Evolutionary conservation across 2,888 invertebrate genomes (phyloP), one percentile per base, ranked within the genome.

Genomic region (Macropis europaea): DNA sequence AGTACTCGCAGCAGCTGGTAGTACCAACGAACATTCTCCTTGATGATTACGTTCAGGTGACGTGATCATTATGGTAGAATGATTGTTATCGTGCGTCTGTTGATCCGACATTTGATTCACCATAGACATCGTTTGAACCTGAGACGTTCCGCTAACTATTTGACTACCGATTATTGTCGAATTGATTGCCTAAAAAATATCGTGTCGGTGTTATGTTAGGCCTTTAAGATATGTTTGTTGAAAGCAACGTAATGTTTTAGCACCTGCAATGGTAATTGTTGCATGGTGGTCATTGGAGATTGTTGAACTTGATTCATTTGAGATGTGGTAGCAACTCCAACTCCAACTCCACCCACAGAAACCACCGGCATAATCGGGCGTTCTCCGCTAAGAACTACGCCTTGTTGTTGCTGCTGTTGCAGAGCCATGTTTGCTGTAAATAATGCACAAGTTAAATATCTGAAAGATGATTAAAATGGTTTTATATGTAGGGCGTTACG

Each of bases 361-460:
- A 94, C 94, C 0, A 94, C 94, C 0, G 94, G 94, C 91, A 94
- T 91, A 0, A 93, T 92, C 0, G 92, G 92, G 62, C 80, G 91
- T 42, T 92, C 92, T 17, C 91, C 90, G 15, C 86, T 78, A 24
- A 89, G 76, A n/a, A 89, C 88, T 9, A 89, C 88, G 4, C 87
- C 83, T 48, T 67, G 77, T 68, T 90, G 90, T 71, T 90, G 89
- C 5, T 90, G 89, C 67, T 92, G 92, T 68, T 91, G 87, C 28
- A 90, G 15, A 15, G 87, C 76, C 92, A 94, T 93, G 22, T 92
- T 93, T 91, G 87, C 17, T 79, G 61, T 48, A 9, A 30, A n/a
- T 34, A 63, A 64, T 22, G 26, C 38, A 47, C 28, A 2, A 11
- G 2, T 52, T 7, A 9, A 2, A 15, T 36, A 38, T 19, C 17